phyloP scores from a whole-genome alignment of 2,113 vertebrate species.

The Notothenia rossii region DNA sequence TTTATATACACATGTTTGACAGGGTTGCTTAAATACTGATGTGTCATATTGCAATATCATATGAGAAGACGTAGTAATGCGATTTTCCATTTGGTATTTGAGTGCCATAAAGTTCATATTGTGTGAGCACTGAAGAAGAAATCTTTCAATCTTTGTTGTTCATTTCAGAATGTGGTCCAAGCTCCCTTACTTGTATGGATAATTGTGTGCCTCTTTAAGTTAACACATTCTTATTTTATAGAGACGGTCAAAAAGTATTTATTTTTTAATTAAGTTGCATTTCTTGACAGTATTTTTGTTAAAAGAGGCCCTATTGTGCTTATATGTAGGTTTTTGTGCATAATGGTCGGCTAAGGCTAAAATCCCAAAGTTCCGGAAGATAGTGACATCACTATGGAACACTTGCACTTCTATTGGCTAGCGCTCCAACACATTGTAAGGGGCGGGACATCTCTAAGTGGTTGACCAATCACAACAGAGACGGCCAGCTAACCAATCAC shows the following conservation, averaged over 20 bases:
- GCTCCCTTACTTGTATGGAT: not conserved
- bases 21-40: not conserved
- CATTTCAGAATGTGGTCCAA: too few species aligned
- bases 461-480: too few species aligned
- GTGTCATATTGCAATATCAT: not conserved
- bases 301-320: not conserved
- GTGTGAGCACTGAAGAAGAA: too few species aligned
- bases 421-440: too few species aligned
- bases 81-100: not conserved
- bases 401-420: too few species aligned
- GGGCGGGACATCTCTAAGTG: too few species aligned
- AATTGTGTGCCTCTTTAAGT: constrained; percentile 31
- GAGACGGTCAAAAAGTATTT: not conserved
- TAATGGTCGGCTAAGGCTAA: too few species aligned
- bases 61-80: not conserved
- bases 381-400: too few species aligned
- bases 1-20: constrained; percentile 6
- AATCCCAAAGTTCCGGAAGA: too few species aligned
- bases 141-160: too few species aligned
- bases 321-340: too few species aligned
- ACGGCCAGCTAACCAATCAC: too few species aligned
- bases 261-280: not conserved
- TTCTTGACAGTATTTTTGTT: not conserved
- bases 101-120: constrained; percentile 2
- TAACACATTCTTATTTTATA: not conserved